These are phyloP conservation scores for Imbricaverruca yamaguchii DNA, from an alignment of 2,888 invertebrate species.

Conservation along the genomic window DNA sequence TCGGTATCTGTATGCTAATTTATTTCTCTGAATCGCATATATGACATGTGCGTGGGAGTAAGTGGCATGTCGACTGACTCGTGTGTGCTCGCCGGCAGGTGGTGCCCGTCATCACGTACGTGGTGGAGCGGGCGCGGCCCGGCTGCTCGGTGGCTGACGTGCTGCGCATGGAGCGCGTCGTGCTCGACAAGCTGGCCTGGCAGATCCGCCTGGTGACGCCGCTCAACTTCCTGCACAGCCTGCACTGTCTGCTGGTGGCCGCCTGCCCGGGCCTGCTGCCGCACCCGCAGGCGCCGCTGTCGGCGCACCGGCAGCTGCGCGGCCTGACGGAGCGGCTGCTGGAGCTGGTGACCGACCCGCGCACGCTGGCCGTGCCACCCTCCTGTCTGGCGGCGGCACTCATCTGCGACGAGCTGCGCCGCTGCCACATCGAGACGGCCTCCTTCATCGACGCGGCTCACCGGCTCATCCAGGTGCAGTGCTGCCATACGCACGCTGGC, in stretches of 20 bases:
- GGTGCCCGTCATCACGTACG: conserved; percentile 40
- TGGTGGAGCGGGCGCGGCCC: conserved; percentile 40
- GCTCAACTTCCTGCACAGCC: conserved; percentile 41
- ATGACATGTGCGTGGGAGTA: too few species aligned
- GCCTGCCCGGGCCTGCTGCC: conserved; percentile 38
- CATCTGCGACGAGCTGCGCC: conserved; percentile 38
- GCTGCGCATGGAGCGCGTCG: conserved; percentile 42
- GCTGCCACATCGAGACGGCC: neutral
- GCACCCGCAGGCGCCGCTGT: conserved; percentile 36
- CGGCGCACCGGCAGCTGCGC: conserved; percentile 39
- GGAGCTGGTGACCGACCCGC: conserved; percentile 27
- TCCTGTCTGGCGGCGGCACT: conserved; percentile 40
- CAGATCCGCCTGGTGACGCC: conserved; percentile 35
- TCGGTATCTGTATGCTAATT: too few species aligned
- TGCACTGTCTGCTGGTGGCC: conserved; percentile 39
- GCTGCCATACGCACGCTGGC: neutral
- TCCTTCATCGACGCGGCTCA: neutral
- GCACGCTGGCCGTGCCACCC: conserved; percentile 37
- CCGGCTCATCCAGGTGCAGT: neutral
- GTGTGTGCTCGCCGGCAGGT: conserved; percentile 35
- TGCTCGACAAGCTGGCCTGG: conserved; percentile 39
- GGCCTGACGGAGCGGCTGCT: conserved; percentile 37
- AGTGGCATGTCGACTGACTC: too few species aligned
- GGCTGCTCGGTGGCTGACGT: conserved; percentile 42
- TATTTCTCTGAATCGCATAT: too few species aligned